These are phyloP conservation scores for Tychaedon coryphoeus DNA, from an alignment of 2,113 vertebrate genomes.

Conservation along the genomic window DNA sequence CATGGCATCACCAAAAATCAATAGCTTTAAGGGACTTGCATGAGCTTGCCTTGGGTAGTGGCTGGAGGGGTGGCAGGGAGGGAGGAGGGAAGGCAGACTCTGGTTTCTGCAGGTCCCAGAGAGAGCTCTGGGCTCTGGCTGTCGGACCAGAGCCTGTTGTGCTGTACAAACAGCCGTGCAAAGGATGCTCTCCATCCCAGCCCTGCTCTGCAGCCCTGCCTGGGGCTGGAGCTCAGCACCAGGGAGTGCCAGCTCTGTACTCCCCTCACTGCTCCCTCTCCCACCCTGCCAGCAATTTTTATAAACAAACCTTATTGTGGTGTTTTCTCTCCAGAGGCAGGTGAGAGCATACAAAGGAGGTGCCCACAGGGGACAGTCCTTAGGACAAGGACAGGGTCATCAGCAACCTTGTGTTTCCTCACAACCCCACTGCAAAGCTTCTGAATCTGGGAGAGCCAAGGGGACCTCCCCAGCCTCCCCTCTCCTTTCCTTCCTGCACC, in stretches of 20 bases:
- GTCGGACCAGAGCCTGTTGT: not conserved
- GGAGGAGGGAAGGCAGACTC: not conserved
- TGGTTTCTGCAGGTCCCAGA: not conserved
- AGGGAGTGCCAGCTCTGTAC: no score
- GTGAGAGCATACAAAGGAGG: accelerated
- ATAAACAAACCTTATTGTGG: not conserved
- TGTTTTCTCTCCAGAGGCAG: not conserved
- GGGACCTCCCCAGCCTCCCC: not conserved
- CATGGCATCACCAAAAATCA: not conserved
- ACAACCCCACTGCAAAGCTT: not conserved
- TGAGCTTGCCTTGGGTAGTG: not conserved
- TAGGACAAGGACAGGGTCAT: not conserved
- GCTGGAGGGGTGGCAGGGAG: not conserved
- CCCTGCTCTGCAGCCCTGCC: not conserved
- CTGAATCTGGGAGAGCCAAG: not conserved
- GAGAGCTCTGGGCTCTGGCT: not conserved
- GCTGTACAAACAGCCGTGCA: not conserved
- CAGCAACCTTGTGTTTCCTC: not conserved
- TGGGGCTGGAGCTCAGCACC: no score
- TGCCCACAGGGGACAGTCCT: no score
- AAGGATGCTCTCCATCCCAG: not conserved
- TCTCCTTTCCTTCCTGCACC: not conserved
- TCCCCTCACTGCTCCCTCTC: not conserved
- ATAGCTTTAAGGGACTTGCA: not conserved
- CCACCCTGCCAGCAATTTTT: accelerated